Conservation (phyloP, 2,888 invertebrate species). For the Dicranocentrus wangi region DNA sequence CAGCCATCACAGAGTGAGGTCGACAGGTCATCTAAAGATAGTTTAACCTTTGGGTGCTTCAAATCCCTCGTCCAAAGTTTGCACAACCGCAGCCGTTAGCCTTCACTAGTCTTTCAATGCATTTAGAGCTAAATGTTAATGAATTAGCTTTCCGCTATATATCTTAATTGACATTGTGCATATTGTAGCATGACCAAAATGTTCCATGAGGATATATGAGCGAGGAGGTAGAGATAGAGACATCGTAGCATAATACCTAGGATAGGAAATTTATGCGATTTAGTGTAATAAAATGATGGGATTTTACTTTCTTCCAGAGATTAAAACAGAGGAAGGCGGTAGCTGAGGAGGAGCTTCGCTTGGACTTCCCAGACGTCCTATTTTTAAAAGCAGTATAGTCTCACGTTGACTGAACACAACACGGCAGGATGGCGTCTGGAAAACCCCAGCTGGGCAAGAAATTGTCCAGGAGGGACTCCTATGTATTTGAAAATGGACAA, state of each 20-base stretch:
- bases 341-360: constrained; percentile 31
- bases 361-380: neutral
- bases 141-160: too few species aligned
- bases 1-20: neutral
- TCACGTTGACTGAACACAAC: neutral
- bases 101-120: neutral
- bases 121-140: too few species aligned
- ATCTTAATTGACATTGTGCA: too few species aligned
- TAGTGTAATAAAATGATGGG: too few species aligned
- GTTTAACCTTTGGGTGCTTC: constrained; percentile 28
- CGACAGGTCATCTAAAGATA: constrained; percentile 38
- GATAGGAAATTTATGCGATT: too few species aligned
- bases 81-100: neutral
- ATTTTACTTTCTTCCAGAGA: neutral
- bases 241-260: too few species aligned
- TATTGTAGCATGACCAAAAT: too few species aligned
- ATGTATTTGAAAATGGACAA: constrained; percentile 64
- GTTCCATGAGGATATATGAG: too few species aligned
- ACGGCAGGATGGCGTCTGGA: constrained; percentile 30
- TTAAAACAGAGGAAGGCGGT: neutral
- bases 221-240: too few species aligned
- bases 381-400: neutral
- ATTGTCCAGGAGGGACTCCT: constrained; percentile 59
- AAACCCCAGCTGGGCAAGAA: constrained; percentile 28
- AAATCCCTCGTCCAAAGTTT: neutral